Percentiles rank a stretch among this genome's conserved stretches.
Evolutionary conservation across 2,888 invertebrate species (phyloP).

Genomic region (Agrochola circellaris): DNA sequence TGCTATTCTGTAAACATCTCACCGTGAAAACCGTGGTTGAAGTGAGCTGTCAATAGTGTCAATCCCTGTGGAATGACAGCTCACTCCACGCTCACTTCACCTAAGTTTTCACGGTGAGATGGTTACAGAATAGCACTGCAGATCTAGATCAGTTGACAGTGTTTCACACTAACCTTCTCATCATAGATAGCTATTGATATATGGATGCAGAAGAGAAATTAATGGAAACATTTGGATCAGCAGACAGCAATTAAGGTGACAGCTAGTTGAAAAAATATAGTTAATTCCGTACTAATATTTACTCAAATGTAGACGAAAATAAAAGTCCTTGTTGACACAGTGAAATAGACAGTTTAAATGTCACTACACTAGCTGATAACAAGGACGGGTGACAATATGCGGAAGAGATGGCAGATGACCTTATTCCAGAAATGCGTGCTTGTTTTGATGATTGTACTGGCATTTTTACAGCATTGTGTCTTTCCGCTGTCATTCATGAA

Average conservation of each 20-base stretch:
- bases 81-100: too few species aligned
- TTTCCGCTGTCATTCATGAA: slow-evolving; percentile 6
- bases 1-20: too few species aligned
- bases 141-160: not conserved
- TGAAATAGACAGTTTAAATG: slow-evolving; percentile 23
- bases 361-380: slow-evolving; percentile 49
- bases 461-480: slow-evolving; percentile 13
- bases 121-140: too few species aligned
- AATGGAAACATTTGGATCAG: not conserved
- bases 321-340: slow-evolving; percentile 47
- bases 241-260: not conserved
- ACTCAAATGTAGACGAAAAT: slow-evolving; percentile 17
- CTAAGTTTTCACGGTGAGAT: too few species aligned
- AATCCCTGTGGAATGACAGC: too few species aligned
- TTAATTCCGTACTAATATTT: not conserved
- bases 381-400: slow-evolving; percentile 49
- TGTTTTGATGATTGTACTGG: slow-evolving; percentile 25
- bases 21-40: too few species aligned
- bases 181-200: not conserved
- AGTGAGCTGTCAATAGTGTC: too few species aligned
- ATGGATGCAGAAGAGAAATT: slow-evolving; percentile 6
- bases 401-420: slow-evolving; percentile 62
- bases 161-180: not conserved
- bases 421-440: slow-evolving; percentile 45
- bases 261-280: not conserved